Base-by-base conservation (phyloP, 2,888 invertebrate species). In the Pantelozetes paolii region DNA sequence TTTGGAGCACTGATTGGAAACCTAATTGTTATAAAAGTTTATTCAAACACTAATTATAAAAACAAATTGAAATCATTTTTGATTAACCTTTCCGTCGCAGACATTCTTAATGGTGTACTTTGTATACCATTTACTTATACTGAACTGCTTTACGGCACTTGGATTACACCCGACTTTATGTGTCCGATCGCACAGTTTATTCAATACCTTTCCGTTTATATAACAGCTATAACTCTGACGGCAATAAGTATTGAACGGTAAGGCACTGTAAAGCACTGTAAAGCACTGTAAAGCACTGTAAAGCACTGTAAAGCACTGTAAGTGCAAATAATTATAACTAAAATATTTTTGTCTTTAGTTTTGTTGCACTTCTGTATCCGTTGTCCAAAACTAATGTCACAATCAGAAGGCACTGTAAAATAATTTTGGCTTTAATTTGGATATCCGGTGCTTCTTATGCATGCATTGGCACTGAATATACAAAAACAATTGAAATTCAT, bases 141-240 rank as follows among this genome's bases (percentile, higher is more conserved):
- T 18, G 50, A 50, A 50, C n/a, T n/a, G 5, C 6, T 50, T 5
- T 50, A 50, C 50, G 50, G 50, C n/a, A 9, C 6, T n/a, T 50
- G 50, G 50, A 9, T 50, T 9, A n/a, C 20, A 18, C 15, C 15
- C n/a, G 5, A 5, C 50, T 5, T 9, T 5, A 50, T 50, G 50
- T 50, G 50, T 50, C 50, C 50, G 50, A 50, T 50, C 50, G 50
- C 50, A n/a, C 50, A 50, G 50, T 50, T 50, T 50, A 18, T 50
- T 50, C 50, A 50, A 20, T 50, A 50, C 18, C 50, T 50, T 6
- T 50, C 50, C 5, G 50, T 50, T 50, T 50, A n/a, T 20, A 18
- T 50, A 18, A 50, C n/a, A n/a, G 18, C 50, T 9, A 20, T 50
- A n/a, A 50, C 50, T n/a, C 20, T 50, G 18, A 50, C 50, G 8